These are phyloP conservation scores for Peucedramus taeniatus DNA, from an alignment of 2,113 vertebrate species.

Conservation along the genomic window DNA sequence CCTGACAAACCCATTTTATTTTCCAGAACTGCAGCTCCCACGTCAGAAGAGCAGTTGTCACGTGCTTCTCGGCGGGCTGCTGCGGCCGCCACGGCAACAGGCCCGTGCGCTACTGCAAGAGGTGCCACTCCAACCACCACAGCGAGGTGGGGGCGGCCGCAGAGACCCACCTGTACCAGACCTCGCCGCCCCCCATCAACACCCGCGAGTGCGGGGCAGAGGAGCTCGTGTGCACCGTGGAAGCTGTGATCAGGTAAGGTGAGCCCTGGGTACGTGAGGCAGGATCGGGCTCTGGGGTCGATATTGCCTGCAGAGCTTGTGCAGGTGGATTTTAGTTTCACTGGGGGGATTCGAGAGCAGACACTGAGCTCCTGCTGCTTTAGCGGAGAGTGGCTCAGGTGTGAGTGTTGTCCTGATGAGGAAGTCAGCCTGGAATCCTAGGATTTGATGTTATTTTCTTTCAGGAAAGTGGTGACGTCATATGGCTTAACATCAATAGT, in stretches of 20 bases:
- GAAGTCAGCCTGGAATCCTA: not conserved
- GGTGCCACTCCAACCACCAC: slow-evolving; percentile 98
- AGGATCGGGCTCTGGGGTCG: not conserved
- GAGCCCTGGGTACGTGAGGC: fast-evolving
- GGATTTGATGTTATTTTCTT: not conserved
- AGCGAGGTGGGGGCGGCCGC: slow-evolving; percentile 87
- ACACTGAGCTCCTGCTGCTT: not conserved
- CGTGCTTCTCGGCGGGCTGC: slow-evolving; percentile 98
- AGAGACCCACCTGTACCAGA: slow-evolving; percentile 97
- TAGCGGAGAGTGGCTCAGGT: not conserved
- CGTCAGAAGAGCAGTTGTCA: slow-evolving; percentile 94
- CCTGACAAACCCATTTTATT: not conserved
- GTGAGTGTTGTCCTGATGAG: not conserved
- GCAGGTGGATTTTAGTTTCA: not conserved
- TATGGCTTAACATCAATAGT: not conserved
- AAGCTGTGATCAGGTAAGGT: slow-evolving; percentile 85
- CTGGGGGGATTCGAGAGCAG: not conserved
- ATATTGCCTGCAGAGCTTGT: not conserved
- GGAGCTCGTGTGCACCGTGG: slow-evolving; percentile 96
- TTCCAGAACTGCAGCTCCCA: slow-evolving; percentile 97
- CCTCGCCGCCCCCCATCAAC: slow-evolving; percentile 96
- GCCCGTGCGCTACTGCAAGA: slow-evolving; percentile 96
- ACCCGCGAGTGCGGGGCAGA: slow-evolving; percentile 95
- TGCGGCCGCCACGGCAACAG: slow-evolving; percentile 96
- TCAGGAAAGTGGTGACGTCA: not conserved